Conservation (phyloP, 1,140 invertebrate genomes). For the Drosophila subobscura region DNA sequence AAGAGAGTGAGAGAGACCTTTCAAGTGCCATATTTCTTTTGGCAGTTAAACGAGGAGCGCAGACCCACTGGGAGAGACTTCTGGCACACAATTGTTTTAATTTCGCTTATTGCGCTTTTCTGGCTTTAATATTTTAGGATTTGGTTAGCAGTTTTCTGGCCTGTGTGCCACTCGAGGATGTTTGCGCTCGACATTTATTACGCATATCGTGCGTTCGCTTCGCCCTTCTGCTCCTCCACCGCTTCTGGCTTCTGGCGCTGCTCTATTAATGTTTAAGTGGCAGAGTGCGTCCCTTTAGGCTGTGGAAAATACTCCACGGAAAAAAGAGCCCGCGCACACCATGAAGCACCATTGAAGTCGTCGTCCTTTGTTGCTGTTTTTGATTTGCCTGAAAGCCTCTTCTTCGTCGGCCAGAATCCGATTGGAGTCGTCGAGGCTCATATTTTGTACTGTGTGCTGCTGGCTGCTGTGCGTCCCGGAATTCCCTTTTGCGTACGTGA, state of each 20-base stretch:
- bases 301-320: slow-evolving; percentile 28
- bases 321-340: slow-evolving; percentile 33
- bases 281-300: slow-evolving; percentile 74
- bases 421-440: slow-evolving; percentile 59
- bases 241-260: slow-evolving; percentile 32
- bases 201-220: slow-evolving; percentile 70
- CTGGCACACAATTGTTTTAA: slow-evolving; percentile 76
- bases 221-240: background rate
- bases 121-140: slow-evolving; percentile 80
- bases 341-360: slow-evolving; percentile 25
- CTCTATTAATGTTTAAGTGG: slow-evolving; percentile 82
- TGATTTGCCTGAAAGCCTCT: slow-evolving; percentile 79
- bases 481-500: slow-evolving; percentile 83
- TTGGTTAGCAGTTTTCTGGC: slow-evolving; percentile 56
- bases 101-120: slow-evolving; percentile 75
- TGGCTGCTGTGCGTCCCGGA: slow-evolving; percentile 65
- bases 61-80: slow-evolving; percentile 6
- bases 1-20: slow-evolving; percentile 33
- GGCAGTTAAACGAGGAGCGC: slow-evolving; percentile 41
- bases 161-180: background rate
- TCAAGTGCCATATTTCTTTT: slow-evolving; percentile 72
- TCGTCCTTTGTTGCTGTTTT: slow-evolving; percentile 75
- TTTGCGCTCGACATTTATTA: slow-evolving; percentile 72
- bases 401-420: slow-evolving; percentile 14
- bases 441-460: slow-evolving; percentile 59